Evolutionary conservation across 2,113 vertebrate species (phyloP), one percentile per base, ranked within the genome.

Genomic region (Serinus canaria): DNA sequence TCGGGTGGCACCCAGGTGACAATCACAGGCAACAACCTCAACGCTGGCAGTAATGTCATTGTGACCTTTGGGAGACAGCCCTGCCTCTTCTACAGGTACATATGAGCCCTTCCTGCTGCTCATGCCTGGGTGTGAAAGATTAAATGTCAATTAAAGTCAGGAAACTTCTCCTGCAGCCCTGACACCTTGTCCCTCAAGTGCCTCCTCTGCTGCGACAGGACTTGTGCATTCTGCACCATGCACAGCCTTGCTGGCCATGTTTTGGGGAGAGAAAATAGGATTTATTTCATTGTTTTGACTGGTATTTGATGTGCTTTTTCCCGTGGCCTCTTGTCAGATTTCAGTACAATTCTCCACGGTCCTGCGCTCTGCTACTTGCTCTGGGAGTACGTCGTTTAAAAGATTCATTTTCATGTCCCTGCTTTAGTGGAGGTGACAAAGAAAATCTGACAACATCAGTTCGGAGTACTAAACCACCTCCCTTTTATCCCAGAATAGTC

Each of bases 1-100:
- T 99, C 99, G 0, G 99, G 99, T 39, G 99, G 99, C 75, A 99
- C 99, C 14, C 98, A 99, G 30, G 99, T 99, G 97, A 99, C 99
- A 69, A 99, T 99, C 94, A 99, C 98, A 0, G 99, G 99, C 83
- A 99, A 98, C 97, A 99, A 99, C 97, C 98, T 99, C 73, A 99
- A 99, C 0, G 99, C 99, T 0, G 99, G 99, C 81, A 99, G 99
- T 97, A 99, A 99, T 2, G 99, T 99, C 96, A 98, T 98, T 9
- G 98, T 99, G 92, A 98, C 98, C 96, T 99, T 99, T 27, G 99
- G 99, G 78, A 96, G 98, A 78, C 98, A 99, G 62, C 99, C 98
- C 11, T 99, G 99, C 94, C 98, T 99, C 90, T 99, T 98, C 96
- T 98, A 99, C 97, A 99, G 98, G 99, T 99, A 97, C 66, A 52